Evolutionary conservation across 35 echinoderm and acorn worm species (phyloP).

Genomic region (Anneissia japonica): DNA sequence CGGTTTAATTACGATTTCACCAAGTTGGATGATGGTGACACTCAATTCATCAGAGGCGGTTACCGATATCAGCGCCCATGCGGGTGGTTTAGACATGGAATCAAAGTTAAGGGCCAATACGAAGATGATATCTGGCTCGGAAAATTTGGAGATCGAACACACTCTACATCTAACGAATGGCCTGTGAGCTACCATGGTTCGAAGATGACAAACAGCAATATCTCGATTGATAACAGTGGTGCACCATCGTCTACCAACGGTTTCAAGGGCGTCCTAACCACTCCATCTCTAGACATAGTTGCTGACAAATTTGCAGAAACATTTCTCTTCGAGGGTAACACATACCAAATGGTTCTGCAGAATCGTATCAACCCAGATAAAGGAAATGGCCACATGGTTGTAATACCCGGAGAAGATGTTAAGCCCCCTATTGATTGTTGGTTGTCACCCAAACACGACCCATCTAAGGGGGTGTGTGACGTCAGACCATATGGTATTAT

Average conservation of each 20-base stretch:
- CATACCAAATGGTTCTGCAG: constrained; percentile 7
- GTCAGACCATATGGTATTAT: constrained; percentile 21
- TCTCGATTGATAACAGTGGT: background rate
- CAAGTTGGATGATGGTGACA: background rate
- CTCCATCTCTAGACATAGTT: constrained; percentile 3
- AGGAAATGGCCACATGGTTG: background rate
- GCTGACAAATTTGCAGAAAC: background rate
- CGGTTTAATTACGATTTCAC: constrained; percentile 8
- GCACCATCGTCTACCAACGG: background rate
- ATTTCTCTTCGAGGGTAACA: background rate
- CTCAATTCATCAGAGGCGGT: background rate
- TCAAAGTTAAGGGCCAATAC: constrained; percentile 18
- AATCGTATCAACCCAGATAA: constrained; percentile 7
- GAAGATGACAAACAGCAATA: background rate
- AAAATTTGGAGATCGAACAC: background rate
- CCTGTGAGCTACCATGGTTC: constrained; percentile 21
- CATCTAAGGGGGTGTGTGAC: background rate
- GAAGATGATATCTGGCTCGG: constrained; percentile 21
- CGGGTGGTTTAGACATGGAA: constrained; percentile 3
- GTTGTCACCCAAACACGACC: constrained; percentile 4
- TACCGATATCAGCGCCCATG: background rate
- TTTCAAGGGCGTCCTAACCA: background rate
- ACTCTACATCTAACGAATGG: constrained; percentile 6
- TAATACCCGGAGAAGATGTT: background rate
- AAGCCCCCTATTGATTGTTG: background rate